Percentiles rank a stretch among this genome's conserved stretches.
These are phyloP conservation scores for Limnephilus auricula DNA, from an alignment of 2,888 invertebrate genomes.

Conservation along the genomic window DNA sequence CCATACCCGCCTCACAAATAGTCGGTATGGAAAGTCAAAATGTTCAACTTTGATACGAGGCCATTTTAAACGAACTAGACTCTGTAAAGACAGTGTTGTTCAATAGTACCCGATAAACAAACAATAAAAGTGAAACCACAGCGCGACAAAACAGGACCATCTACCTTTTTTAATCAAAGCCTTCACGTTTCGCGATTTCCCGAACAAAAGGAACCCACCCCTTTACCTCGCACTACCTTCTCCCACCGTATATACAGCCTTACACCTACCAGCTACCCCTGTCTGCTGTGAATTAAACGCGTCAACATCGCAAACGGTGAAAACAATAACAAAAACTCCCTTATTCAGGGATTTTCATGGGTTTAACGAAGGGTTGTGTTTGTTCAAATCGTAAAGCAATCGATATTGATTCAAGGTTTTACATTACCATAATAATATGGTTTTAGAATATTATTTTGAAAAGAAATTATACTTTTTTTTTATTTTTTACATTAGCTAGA, in stretches of 20 bases:
- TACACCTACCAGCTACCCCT: not conserved
- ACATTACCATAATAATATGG: not conserved
- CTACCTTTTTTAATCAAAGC: constrained; percentile 22
- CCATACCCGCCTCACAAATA: too few species aligned
- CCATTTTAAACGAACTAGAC: not conserved
- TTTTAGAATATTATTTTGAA: too few species aligned
- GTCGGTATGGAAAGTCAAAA: too few species aligned
- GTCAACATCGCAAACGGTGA: constrained; percentile 21
- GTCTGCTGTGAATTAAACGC: constrained; percentile 22
- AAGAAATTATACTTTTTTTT: too few species aligned
- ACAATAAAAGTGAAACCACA: not conserved
- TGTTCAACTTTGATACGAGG: too few species aligned
- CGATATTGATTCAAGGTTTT: not conserved
- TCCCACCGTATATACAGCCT: not conserved
- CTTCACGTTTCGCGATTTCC: not conserved
- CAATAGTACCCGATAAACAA: not conserved
- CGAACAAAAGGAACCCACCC: not conserved
- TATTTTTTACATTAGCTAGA: too few species aligned
- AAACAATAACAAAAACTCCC: constrained; percentile 2
- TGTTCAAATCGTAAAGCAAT: not conserved
- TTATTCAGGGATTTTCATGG: not conserved
- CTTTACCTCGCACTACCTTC: not conserved
- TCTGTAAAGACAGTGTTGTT: not conserved
- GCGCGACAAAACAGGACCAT: not conserved
- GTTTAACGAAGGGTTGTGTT: not conserved